These are phyloP conservation scores for Drosophila eohydei DNA, from an alignment of 2,888 invertebrate species.

Conservation along the genomic window DNA sequence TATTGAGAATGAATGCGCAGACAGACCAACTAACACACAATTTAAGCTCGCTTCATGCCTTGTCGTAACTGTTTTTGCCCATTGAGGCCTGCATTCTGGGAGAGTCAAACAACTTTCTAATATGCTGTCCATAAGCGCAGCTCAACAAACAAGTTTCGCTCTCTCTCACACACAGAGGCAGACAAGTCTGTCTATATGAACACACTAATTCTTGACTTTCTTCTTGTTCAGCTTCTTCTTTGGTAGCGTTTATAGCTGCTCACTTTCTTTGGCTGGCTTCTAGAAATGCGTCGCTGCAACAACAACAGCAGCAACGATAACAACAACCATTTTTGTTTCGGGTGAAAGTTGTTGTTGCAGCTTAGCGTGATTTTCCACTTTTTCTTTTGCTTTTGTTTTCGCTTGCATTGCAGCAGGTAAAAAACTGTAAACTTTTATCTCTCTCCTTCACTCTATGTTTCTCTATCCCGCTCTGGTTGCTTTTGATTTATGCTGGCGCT, in stretches of 20 bases:
- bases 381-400: slow-evolving; percentile 68
- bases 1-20: slow-evolving; percentile 13
- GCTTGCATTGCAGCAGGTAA: slow-evolving; percentile 32
- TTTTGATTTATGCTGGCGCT: slow-evolving; percentile 64
- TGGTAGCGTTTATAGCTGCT: slow-evolving; percentile 34
- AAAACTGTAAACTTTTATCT: slow-evolving; percentile 12
- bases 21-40: slow-evolving; percentile 55
- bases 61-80: slow-evolving; percentile 42
- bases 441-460: background rate
- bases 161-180: slow-evolving; percentile 21
- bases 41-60: slow-evolving; percentile 39
- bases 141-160: slow-evolving; percentile 52
- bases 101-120: slow-evolving; percentile 61
- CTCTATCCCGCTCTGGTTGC: background rate
- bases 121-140: slow-evolving; percentile 43
- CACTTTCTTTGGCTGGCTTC: slow-evolving; percentile 58
- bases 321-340: slow-evolving; percentile 28
- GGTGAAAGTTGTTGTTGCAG: slow-evolving; percentile 76
- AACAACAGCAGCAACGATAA: slow-evolving; percentile 12
- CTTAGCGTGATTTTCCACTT: slow-evolving; percentile 78
- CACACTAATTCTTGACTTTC: slow-evolving; percentile 53
- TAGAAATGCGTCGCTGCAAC: slow-evolving; percentile 49
- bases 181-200: background rate
- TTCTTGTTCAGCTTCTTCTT: slow-evolving; percentile 41
- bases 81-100: slow-evolving; percentile 52